Percentiles rank a stretch among this genome's conserved stretches.
phyloP scores from a whole-genome alignment of 2,888 invertebrate species.

The Parthenolecanium corni region DNA sequence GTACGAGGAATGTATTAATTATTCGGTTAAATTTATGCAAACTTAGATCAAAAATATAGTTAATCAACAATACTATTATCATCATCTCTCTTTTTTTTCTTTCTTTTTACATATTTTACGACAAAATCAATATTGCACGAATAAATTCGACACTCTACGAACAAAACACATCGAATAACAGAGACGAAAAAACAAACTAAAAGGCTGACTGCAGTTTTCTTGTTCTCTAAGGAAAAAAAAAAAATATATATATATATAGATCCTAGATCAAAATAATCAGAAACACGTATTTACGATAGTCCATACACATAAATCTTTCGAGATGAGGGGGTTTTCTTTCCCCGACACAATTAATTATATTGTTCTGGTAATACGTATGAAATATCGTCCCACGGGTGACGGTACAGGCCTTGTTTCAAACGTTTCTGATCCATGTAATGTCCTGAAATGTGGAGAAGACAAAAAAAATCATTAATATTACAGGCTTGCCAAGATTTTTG shows the following conservation, averaged over 20 bases:
- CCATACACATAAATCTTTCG: constrained; percentile 1
- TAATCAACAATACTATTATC: constrained; percentile 2
- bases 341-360: constrained; percentile 43
- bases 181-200: constrained; percentile 3
- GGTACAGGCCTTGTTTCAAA: constrained; percentile 94
- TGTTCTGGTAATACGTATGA: constrained; percentile 71
- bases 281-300: neutral
- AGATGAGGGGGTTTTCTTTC: no score
- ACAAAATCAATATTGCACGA: neutral
- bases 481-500: neutral
- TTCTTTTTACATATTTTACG: neutral
- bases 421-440: constrained; percentile 98
- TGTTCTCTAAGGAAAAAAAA: constrained; percentile 1
- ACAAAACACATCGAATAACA: constrained; percentile 1
- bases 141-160: neutral
- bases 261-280: neutral
- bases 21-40: neutral
- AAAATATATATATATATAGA: neutral
- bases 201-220: neutral
- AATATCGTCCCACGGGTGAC: constrained; percentile 99
- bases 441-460: no score
- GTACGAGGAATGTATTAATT: constrained; percentile 21
- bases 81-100: neutral
- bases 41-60: neutral
- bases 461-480: no score